Conservation (phyloP, 2,797 vertebrate genomes). For the Sebastes paucispinis region DNA sequence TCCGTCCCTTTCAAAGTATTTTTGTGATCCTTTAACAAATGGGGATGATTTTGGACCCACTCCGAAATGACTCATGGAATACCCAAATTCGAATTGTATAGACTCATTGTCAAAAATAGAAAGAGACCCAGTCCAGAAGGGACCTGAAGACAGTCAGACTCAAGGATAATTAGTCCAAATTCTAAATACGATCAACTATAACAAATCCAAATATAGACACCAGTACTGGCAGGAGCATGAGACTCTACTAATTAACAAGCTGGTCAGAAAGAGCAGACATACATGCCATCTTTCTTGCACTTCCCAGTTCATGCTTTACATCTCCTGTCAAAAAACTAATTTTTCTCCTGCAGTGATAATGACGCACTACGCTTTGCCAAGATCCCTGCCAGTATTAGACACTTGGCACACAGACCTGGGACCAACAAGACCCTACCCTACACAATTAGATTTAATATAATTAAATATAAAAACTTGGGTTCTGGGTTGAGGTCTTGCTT, state of each 20-base stretch:
- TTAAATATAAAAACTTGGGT: neutral
- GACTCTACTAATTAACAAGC: constrained; percentile 5
- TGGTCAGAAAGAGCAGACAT: constrained; percentile 4
- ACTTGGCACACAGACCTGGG: neutral
- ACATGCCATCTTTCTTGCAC: neutral
- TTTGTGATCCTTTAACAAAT: neutral
- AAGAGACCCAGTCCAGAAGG: neutral
- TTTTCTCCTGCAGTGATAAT: neutral
- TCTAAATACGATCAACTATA: neutral
- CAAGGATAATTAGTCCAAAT: neutral
- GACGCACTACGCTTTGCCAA: neutral
- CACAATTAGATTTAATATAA: neutral
- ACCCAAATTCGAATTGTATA: neutral
- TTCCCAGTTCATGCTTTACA: neutral
- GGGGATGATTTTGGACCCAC: neutral
- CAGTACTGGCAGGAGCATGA: constrained; percentile 1
- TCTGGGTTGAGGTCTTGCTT: neutral
- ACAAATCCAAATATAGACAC: neutral
- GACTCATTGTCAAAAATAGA: neutral
- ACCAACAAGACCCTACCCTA: neutral
- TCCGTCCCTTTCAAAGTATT: neutral
- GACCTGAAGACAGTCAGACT: neutral
- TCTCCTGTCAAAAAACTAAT: neutral
- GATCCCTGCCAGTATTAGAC: neutral
- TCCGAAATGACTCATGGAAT: neutral